Conservation (phyloP, 1,140 invertebrate genomes). For the Cotesia vestalis region DNA sequence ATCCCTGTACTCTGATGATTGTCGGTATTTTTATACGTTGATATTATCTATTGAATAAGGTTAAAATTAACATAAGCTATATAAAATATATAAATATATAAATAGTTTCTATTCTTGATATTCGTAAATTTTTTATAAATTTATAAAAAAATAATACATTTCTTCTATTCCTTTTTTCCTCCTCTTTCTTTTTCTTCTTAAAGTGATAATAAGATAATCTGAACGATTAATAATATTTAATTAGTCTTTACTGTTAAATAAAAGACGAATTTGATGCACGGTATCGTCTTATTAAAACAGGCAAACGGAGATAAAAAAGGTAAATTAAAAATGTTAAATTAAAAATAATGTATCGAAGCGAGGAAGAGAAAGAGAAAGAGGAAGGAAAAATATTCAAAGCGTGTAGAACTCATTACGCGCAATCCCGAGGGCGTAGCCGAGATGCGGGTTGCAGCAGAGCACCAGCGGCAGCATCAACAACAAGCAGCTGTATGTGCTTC, state of each 20-base stretch:
- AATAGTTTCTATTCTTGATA: too few relatives aligned
- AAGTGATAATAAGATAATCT: slow-evolving; percentile 1
- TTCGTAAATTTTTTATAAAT: neutral
- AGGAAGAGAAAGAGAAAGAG: slow-evolving; percentile 5
- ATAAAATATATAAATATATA: too few relatives aligned
- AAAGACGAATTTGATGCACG: too few relatives aligned
- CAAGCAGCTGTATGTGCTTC: slow-evolving; percentile 35
- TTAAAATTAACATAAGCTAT: too few relatives aligned
- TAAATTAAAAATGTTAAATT: neutral
- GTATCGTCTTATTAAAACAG: too few relatives aligned
- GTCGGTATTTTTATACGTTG: too few relatives aligned
- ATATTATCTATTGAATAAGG: too few relatives aligned
- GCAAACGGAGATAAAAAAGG: neutral
- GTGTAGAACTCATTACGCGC: slow-evolving; percentile 43
- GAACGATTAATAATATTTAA: slow-evolving; percentile 24
- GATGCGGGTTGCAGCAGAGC: slow-evolving; percentile 34
- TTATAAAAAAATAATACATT: neutral
- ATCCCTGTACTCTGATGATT: neutral
- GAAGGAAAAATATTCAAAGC: slow-evolving; percentile 36
- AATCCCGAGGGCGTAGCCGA: slow-evolving; percentile 42
- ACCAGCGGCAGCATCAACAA: slow-evolving; percentile 33
- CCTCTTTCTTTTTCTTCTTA: neutral
- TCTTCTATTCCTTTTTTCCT: neutral
- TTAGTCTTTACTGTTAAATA: slow-evolving; percentile 12
- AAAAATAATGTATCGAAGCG: too few relatives aligned